A percentile compares a stretch with the other conserved stretches of the same genome.
These are phyloP conservation scores for Natrix natrix DNA, from an alignment of 2,797 vertebrate genomes.

Conservation along the genomic window DNA sequence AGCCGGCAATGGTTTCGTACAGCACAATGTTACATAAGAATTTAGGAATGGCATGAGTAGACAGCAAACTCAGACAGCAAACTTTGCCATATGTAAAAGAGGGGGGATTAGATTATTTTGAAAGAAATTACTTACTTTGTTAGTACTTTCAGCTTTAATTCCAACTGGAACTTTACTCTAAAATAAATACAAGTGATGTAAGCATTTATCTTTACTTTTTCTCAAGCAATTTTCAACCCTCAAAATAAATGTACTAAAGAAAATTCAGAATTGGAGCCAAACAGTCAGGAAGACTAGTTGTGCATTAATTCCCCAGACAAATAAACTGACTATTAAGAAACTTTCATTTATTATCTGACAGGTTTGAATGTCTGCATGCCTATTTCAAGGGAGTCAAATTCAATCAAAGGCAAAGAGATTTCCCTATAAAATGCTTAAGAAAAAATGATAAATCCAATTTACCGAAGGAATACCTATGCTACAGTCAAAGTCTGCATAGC, in stretches of 20 bases:
- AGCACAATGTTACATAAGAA: background rate
- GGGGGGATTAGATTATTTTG: background rate
- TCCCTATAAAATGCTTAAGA: background rate
- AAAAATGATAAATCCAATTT: background rate
- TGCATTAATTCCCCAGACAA: background rate
- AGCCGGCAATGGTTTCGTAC: background rate
- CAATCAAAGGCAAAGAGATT: background rate
- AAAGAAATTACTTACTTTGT: constrained; percentile 80
- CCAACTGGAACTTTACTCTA: constrained; percentile 93
- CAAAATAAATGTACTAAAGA: background rate
- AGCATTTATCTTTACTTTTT: background rate
- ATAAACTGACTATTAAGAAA: background rate
- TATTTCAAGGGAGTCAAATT: background rate
- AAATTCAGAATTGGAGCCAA: background rate
- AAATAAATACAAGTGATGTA: constrained; percentile 41
- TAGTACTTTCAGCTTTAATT: constrained; percentile 93
- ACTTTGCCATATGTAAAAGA: background rate
- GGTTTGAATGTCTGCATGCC: background rate
- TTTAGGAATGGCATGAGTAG: background rate
- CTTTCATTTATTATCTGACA: background rate
- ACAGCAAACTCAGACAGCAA: background rate
- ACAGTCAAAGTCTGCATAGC: background rate
- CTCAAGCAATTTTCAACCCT: background rate
- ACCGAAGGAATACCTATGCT: background rate
- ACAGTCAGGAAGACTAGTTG: background rate